phyloP scores from a whole-genome alignment of 2,113 vertebrate genomes.

The Spermophilus dauricus region DNA sequence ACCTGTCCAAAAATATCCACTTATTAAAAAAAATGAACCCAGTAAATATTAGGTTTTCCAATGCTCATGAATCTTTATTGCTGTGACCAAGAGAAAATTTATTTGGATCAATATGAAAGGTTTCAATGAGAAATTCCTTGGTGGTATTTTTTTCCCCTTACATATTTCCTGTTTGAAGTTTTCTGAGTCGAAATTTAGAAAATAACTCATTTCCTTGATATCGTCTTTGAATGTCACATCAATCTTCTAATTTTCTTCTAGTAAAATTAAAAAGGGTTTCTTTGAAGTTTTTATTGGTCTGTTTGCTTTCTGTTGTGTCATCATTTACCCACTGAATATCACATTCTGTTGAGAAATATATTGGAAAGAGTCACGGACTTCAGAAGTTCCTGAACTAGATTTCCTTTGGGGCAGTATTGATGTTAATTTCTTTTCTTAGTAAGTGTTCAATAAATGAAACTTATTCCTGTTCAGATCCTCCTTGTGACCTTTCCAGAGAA shows the following conservation, averaged over 20 bases:
- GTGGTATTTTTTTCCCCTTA: conserved; percentile 12
- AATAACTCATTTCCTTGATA: conserved; percentile 53
- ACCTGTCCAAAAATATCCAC: background rate
- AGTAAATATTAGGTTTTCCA: conserved; percentile 31
- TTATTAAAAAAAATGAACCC: conserved; percentile 43
- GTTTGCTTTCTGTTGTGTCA: conserved; percentile 1
- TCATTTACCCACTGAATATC: background rate
- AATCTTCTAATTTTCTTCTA: background rate
- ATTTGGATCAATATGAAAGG: conserved; percentile 49
- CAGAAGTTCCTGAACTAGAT: background rate
- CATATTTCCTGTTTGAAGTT: conserved; percentile 46
- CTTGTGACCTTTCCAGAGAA: background rate
- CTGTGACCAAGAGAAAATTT: conserved; percentile 20
- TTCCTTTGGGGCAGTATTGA: background rate
- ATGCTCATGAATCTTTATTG: conserved; percentile 55
- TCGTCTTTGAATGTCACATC: conserved; percentile 44
- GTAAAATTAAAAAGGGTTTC: background rate
- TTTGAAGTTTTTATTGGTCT: conserved; percentile 4
- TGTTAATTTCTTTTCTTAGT: conserved; percentile 15
- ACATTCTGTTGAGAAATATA: conserved; percentile 11
- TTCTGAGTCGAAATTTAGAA: conserved; percentile 65
- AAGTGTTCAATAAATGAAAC: conserved; percentile 6
- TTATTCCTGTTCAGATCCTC: background rate
- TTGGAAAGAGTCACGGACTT: conserved; percentile 11
- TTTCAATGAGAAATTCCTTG: conserved; percentile 61